Base-by-base conservation (phyloP, 2,888 invertebrate genomes). In the Drymonia ruficornis region DNA sequence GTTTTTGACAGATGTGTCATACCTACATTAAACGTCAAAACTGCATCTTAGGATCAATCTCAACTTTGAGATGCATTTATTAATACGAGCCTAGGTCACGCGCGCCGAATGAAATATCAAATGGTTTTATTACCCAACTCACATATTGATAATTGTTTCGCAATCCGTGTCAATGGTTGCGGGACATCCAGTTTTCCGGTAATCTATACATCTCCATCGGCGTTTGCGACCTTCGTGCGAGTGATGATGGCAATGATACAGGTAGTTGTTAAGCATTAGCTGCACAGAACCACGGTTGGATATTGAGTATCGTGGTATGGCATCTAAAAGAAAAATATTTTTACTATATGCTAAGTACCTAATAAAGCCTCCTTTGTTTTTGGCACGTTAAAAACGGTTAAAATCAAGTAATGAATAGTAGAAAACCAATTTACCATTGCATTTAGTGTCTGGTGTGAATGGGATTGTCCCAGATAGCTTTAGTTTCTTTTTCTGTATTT, bases 191-290 rank as follows among this genome's bases (percentile, higher is more conserved):
- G 52, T 42, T 44, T 59, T 71, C 1, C 89, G 72, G 51, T 91
- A 90, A 49, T 89, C 83, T 1, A 84, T 66, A 55, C 91, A 91
- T 47, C 91, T 71, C 89, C 89, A 91, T 0, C 87, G 71, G 0
- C 74, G 71, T 52, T 78, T 83, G 1, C 58, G 68, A 1, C 82
- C 81, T 0, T 55, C 53, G 12, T 63, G 51, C 1, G 87, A 72
- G 12, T 67, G 56, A 56, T 87, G 83, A 59, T 89, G 89, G 45
- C 76, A 65, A 57, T 75, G 68, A 57, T 87, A 91, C 16, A 91
- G 66, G 50, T 59, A 90, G 0, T 84, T 75, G 59, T 86, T 85
- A 13, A 89, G 56, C 55, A 91, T 78, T 53, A 91, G 55, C 54
- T 87, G 87, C 11, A 87, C 23, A 1, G 78, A 66, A 1, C 87